Percentiles rank a stretch among this genome's conserved stretches.
Conservation (phyloP, 2,797 vertebrate genomes). For the Xenentodon cancila region DNA sequence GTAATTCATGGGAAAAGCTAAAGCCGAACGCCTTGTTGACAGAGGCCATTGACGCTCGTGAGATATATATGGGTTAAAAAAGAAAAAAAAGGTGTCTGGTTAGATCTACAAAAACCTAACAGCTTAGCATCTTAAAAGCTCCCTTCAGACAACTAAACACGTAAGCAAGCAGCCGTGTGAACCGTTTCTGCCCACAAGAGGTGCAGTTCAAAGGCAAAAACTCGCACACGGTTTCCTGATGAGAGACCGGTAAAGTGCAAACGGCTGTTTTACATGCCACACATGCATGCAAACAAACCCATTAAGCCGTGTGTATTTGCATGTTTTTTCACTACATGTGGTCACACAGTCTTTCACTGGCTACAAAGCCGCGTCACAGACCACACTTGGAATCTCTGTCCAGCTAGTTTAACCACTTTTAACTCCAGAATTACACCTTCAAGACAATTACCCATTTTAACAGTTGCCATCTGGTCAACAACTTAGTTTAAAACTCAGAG, state of each 20-base stretch:
- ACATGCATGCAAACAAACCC: constrained; percentile 38
- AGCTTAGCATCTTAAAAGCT: constrained; percentile 53
- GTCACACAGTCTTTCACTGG: constrained; percentile 5
- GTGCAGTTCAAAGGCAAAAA: constrained; percentile 53
- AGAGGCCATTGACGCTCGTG: constrained; percentile 42
- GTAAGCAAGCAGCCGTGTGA: constrained; percentile 63
- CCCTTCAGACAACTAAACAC: constrained; percentile 65
- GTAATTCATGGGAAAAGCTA: constrained; percentile 74
- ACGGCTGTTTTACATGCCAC: constrained; percentile 80
- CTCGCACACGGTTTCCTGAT: constrained; percentile 72
- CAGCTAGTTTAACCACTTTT: neutral
- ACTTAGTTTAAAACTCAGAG: constrained; percentile 20
- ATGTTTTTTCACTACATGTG: constrained; percentile 34
- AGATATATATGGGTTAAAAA: constrained; percentile 28
- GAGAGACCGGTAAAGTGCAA: constrained; percentile 29
- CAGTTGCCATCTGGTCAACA: constrained; percentile 17
- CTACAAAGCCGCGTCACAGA: constrained; percentile 38
- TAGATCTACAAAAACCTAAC: constrained; percentile 58
- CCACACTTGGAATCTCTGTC: constrained; percentile 29
- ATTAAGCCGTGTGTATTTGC: constrained; percentile 41
- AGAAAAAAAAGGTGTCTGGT: constrained; percentile 29
- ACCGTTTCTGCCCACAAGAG: constrained; percentile 32
- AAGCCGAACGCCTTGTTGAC: constrained; percentile 64
- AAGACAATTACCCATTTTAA: constrained; percentile 22
- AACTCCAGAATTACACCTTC: constrained; percentile 6